Percentiles rank a stretch among this genome's conserved stretches.
Evolutionary conservation across 2,113 vertebrate genomes (phyloP).

Genomic region (Prolemur simus): DNA sequence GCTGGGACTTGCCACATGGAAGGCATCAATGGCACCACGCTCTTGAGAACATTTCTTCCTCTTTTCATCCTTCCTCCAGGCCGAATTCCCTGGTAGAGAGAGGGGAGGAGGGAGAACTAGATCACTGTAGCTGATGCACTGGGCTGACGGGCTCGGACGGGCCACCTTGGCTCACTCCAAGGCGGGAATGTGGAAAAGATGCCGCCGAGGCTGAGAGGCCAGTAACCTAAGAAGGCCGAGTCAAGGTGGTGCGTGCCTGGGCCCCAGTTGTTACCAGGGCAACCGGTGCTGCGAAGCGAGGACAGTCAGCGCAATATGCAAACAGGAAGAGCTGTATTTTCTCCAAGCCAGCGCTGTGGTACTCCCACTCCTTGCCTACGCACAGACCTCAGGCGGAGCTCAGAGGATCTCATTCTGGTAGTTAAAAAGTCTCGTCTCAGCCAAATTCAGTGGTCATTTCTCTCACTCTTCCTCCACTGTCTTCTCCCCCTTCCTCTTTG

Average conservation of each 20-base stretch:
- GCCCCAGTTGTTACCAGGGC: rapidly evolving
- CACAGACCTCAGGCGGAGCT: background rate
- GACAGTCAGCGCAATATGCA: background rate
- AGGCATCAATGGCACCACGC: rapidly evolving
- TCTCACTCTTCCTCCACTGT: no score
- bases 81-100: background rate
- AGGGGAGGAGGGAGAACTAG: rapidly evolving
- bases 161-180: background rate
- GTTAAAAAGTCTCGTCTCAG: no score
- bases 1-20: no score
- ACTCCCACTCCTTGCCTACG: background rate
- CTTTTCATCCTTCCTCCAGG: background rate
- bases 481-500: background rate
- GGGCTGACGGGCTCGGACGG: background rate
- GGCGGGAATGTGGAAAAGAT: rapidly evolving
- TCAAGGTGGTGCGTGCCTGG: background rate
- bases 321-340: background rate
- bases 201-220: background rate
- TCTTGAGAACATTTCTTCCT: background rate
- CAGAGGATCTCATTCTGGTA: background rate
- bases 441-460: background rate
- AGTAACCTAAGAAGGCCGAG: background rate
- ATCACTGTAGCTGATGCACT: rapidly evolving
- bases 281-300: rapidly evolving
- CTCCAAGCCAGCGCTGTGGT: background rate